Percentiles rank a stretch among this genome's conserved stretches.
phyloP scores from a whole-genome alignment of 2,113 vertebrate species.

The Phrynocephalus versicolor region DNA sequence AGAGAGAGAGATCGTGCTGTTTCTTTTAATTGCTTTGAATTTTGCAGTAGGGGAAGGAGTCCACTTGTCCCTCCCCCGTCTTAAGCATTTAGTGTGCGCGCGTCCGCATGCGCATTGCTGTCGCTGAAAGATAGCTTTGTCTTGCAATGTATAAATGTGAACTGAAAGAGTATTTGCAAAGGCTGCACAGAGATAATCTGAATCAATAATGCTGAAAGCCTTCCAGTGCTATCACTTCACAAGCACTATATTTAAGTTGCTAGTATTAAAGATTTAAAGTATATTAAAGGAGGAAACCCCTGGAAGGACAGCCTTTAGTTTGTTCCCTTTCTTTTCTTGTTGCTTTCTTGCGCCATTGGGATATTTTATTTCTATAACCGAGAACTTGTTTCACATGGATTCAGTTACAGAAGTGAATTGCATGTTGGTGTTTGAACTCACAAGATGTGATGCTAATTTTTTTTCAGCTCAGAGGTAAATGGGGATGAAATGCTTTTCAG shows the following conservation, averaged over 20 bases:
- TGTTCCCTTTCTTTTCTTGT: neutral
- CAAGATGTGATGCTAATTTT: neutral
- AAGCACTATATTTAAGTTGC: constrained; percentile 29
- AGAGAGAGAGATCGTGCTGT: constrained; percentile 70
- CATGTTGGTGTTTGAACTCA: neutral
- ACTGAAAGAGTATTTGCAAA: constrained; percentile 64
- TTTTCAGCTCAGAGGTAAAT: neutral
- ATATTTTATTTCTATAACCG: neutral
- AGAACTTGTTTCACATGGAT: neutral
- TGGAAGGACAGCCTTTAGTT: constrained; percentile 30
- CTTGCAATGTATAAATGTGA: constrained; percentile 63
- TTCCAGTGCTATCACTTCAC: constrained; percentile 46
- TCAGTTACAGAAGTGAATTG: neutral
- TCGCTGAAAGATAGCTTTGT: constrained; percentile 69
- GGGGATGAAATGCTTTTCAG: neutral
- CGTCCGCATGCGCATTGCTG: neutral
- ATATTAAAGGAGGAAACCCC: constrained; percentile 43
- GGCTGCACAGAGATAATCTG: constrained; percentile 53
- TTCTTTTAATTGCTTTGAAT: constrained; percentile 78
- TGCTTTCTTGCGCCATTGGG: neutral
- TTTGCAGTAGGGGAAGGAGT: constrained; percentile 73
- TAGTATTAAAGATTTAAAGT: constrained; percentile 36
- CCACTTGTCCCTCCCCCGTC: constrained; percentile 60
- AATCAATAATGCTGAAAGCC: constrained; percentile 49
- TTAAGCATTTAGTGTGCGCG: constrained; percentile 44